Evolutionary conservation across 2,113 vertebrate species (phyloP), one percentile per base, ranked within the genome.

Genomic region (Ictalurus furcatus): DNA sequence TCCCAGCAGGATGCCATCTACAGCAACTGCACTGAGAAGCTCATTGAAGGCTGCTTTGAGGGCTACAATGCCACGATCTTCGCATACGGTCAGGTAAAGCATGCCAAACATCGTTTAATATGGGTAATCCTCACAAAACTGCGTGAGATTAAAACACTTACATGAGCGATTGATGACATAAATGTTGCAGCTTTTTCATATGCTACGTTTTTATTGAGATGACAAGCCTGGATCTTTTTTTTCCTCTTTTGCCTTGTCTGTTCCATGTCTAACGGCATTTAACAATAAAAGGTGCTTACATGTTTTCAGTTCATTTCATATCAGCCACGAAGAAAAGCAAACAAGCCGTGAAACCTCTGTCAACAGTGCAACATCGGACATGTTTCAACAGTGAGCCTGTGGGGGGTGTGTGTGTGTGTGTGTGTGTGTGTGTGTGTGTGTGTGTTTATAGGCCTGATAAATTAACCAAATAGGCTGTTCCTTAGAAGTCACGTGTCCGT

Each of bases 61-160:
- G 98, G 98, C 48, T 99, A 99, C 92, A 99, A 99, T 90, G 98
- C 98, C 85, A 99, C 98, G 3, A 96, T 99, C 90, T 99, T 99
- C 92, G 98, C 98, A 28, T 99, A 99, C 88, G 98, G 98, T 90
- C 98, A 99, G 93, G 97, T 98, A 94, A 91, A 96, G 52, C 6
- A 52, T 4, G 30, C 37, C 59, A 56, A 40, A 44, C 0, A 37
- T 40, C 6, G 16, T 12, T 83, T 23, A 88, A n/a, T 40, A 30
- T 19, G 52, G 65, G 21, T 65, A 44, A 54, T 54, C 40, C 37
- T 86, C 56, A 28, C 30, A 67, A 40, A 4, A 16, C 19, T 52
- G 25, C 44, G 3, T 25, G 78, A 4, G n/a, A 71, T 54, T 17
- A 88, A 78, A 78, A 44, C 44, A 28, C 14, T 81, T 58, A 44